Evolutionary conservation across 2,888 invertebrate species (phyloP), one percentile per base, ranked within the genome.

Genomic region (Tachystola acroxantha): DNA sequence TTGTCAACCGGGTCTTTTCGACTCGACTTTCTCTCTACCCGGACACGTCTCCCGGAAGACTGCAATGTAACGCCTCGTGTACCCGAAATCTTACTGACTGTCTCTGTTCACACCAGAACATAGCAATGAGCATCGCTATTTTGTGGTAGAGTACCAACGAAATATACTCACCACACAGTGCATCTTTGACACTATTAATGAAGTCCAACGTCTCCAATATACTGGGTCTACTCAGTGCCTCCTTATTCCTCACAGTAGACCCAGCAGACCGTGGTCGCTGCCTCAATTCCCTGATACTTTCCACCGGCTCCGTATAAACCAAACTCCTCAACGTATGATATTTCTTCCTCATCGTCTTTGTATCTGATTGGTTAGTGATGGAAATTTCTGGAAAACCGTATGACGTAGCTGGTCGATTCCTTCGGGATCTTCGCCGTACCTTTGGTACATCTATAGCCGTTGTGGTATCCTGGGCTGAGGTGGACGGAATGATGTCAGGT

Each of bases 201-300:
- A 85, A 85, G 34, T 86, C 86, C 56, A 86, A 43, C 0, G 86
- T 85, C 66, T 86, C 88, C 52, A 86, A 42, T 10, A 88, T 61
- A 36, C 68, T 82, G 0, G 88, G 87, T 61, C 84, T 77, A 46
- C 70, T 78, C 45, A 82, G 41, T 1, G 69, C 58, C 28, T 81
- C 79, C 39, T 74, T 80, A 37, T 71, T 69, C 54, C 76, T 77
- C 20, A 86, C 48, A 30, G 86, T 82, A 37, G 82, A 82, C 19
- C 87, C 84, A 10, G 85, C 85, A 42, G 87, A 86, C 46, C 82
- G 50, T 0, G 84, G 84, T 42, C 82, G 62, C 32, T 75, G 57
- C 37, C 77, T 63, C 59, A 85, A 44, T 50, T 81, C 81, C 35
- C 66, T 68, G 0, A 85, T 68, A 34, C 62, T 80, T 25, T 86